These are phyloP conservation scores for Alaudala cheleensis DNA, from an alignment of 2,113 vertebrate species.

Conservation along the genomic window DNA sequence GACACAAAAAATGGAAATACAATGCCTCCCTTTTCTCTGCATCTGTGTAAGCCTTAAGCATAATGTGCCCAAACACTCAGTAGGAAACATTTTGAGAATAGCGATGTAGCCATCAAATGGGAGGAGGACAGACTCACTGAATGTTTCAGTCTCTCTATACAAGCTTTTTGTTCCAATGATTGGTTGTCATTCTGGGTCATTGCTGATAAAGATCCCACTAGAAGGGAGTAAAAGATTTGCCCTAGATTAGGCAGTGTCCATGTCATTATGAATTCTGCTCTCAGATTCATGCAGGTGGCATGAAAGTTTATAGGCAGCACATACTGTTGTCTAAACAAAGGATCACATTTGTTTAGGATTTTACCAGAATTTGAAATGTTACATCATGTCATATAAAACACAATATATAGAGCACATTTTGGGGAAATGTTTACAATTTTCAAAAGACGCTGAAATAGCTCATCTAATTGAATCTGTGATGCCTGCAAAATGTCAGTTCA, in stretches of 20 bases:
- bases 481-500: constrained; percentile 38
- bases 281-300: constrained; percentile 27
- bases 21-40: neutral
- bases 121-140: neutral
- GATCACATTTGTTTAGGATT: neutral
- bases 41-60: neutral
- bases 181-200: constrained; percentile 44
- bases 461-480: constrained; percentile 48
- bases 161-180: constrained; percentile 22
- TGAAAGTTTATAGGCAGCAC: neutral
- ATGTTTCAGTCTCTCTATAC: neutral
- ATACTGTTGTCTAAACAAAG: neutral
- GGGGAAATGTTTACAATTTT: neutral
- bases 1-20: neutral
- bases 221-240: constrained; percentile 29
- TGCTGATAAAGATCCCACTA: constrained; percentile 36
- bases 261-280: constrained; percentile 39
- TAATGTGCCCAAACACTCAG: neutral
- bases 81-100: neutral
- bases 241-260: neutral
- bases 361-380: neutral
- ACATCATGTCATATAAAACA: neutral
- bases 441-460: constrained; percentile 29
- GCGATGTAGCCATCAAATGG: neutral
- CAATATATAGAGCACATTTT: neutral